These are phyloP conservation scores for Danio choprae DNA, from an alignment of 2,797 vertebrate genomes.

Conservation along the genomic window DNA sequence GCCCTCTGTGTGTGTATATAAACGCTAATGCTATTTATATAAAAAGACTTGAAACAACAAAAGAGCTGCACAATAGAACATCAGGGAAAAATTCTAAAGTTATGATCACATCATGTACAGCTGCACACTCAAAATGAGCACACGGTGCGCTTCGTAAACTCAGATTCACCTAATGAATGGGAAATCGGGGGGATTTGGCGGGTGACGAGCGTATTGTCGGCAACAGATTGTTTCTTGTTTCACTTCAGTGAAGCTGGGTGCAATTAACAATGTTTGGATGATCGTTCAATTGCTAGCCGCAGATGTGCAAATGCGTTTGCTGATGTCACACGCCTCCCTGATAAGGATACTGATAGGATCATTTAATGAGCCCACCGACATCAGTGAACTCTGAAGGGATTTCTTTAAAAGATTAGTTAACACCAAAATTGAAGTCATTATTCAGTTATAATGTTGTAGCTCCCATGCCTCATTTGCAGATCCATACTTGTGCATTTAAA, in stretches of 20 bases:
- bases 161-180: constrained; percentile 19
- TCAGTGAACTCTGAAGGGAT: constrained; percentile 11
- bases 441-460: neutral
- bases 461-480: constrained; percentile 6
- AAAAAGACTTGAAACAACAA: constrained; percentile 30
- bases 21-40: constrained; percentile 32
- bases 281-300: constrained; percentile 26
- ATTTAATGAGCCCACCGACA: constrained; percentile 5
- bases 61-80: constrained; percentile 13
- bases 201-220: constrained; percentile 15
- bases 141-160: constrained; percentile 19
- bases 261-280: constrained; percentile 47
- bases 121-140: constrained; percentile 7
- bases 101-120: neutral
- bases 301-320: constrained; percentile 43
- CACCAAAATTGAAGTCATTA: neutral
- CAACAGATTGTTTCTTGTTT: constrained; percentile 46
- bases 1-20: neutral
- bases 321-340: constrained; percentile 31
- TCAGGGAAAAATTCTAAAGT: constrained; percentile 27
- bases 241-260: constrained; percentile 37
- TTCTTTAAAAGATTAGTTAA: constrained; percentile 12
- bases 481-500: constrained; percentile 4
- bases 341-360: constrained; percentile 24
- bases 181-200: constrained; percentile 5